Evolutionary conservation across 2,888 invertebrate species (phyloP).

Genomic region (Lithophane socia): DNA sequence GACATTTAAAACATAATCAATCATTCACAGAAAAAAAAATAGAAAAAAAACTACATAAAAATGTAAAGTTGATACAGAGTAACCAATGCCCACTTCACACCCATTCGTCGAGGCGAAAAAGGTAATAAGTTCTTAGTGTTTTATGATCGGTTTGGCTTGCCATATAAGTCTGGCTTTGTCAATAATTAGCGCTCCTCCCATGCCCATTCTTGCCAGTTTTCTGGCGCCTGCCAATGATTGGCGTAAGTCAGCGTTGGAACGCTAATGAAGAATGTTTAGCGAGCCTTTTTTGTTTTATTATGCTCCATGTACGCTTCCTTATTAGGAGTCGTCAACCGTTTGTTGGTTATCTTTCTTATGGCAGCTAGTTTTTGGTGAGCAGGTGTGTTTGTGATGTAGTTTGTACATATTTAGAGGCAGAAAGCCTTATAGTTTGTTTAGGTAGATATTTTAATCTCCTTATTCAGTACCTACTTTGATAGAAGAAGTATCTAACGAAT

Average conservation of each 20-base stretch:
- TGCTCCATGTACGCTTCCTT: constrained; percentile 63
- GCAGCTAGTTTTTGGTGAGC: constrained; percentile 53
- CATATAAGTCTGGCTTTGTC: constrained; percentile 67
- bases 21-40: constrained; percentile 51
- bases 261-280: constrained; percentile 80
- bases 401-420: constrained; percentile 36
- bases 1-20: constrained; percentile 63
- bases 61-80: constrained; percentile 43
- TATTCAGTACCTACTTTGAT: background rate
- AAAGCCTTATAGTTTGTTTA: constrained; percentile 10
- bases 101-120: constrained; percentile 77
- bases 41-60: constrained; percentile 36
- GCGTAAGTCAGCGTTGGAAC: constrained; percentile 68
- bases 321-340: constrained; percentile 61
- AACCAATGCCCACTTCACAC: constrained; percentile 68
- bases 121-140: constrained; percentile 76
- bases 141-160: constrained; percentile 70
- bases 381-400: constrained; percentile 61
- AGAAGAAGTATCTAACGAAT: background rate
- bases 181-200: constrained; percentile 78
- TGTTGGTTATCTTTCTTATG: constrained; percentile 60
- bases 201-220: constrained; percentile 75
- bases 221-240: constrained; percentile 72
- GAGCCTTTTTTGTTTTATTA: constrained; percentile 75
- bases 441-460: background rate